Base-by-base conservation (phyloP, 2,888 invertebrate species). In the Plebejus anna region DNA sequence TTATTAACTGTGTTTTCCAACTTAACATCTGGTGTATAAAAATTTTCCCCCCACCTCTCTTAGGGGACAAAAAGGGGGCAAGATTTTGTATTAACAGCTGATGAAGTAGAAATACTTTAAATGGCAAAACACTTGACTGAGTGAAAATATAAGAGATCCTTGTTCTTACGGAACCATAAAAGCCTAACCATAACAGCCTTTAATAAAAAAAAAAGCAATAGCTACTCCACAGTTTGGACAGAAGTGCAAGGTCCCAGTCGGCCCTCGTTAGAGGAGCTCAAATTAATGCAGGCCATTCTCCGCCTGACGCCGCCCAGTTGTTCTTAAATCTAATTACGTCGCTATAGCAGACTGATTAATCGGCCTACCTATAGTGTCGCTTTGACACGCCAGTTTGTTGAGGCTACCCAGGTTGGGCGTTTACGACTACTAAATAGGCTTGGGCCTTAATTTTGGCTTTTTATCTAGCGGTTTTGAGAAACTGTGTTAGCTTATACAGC, bases 281-380 rank as follows among this genome's bases (percentile, higher is more conserved):
- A 93, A 93, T 93, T 93, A 92, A 93, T 93, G 93, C 91, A 87
- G 89, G 89, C 92, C 90, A 92, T 94, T 92, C 93, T 89, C 88
- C 86, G 86, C 89, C 91, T 92, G 91, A 91, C 93, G 92, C 90
- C 92, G 92, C 90, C 92, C 91, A 89, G 93, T 93, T 94, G 93
- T 94, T 94, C 93, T 94, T 93, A 94, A 94, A 94, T 92, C 93
- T 93, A 94, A 94, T 94, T 93, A 91, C 91, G 89, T 82, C 86
- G 87, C 87, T 76, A 76, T 71, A 80, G 80, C 81, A 80, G 80
- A 81, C 82, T 82, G 83, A 83, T 84, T 83, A 82, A 83, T 82
- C 80, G 81, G 78, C 80, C 82, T 82, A 81, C 81, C 81, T 79
- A 79, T 81, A 82, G 79, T 79, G 79, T 79, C 80, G 79, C 80